Base-by-base conservation (phyloP, 2,888 invertebrate genomes). In the Aleiodes leptofemur region DNA sequence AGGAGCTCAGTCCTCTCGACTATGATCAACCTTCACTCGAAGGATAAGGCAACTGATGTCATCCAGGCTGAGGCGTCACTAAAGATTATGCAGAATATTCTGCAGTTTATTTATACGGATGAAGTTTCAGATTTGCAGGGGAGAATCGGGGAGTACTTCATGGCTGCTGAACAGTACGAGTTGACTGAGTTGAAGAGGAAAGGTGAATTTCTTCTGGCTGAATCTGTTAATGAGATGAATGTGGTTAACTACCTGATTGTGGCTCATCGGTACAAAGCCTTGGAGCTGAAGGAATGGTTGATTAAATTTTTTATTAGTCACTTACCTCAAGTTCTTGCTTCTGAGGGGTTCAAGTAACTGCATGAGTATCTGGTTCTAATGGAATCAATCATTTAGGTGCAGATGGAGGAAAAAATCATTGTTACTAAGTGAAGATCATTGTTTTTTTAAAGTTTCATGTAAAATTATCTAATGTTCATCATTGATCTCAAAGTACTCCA, bases 21-120 rank as follows among this genome's bases (percentile, higher is more conserved):
- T n/a, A 71, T 72, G 71, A 3, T 75, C 13, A 16, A 66, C 2
- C 14, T 31, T 16, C 16, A 13, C 3, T 8, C 23, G 48, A 34
- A 59, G n/a, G 38, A 14, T 7, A 48, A 66, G 2, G 29, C n/a
- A n/a, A 5, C 9, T 13, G 13, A 51, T 43, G 29, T 11, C 5
- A 9, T 73, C 11, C 23, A 66, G 7, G 13, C 72, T n/a, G 31
- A 59, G 11, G 34, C 59, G 51, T 9, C 7, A 13, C 48, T 38
- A 4, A 38, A 75, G n/a, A 48, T 72, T 16, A 16, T 68, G 3
- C 38, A 38, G 23, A 29, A 53, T 6, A 23, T 74, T 1, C 34
- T 74, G 31, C 51, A 16, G 9, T 72, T 66, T 38, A 66, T 75
- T 23, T 75, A 75, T 23, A 51, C 48, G 8, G 71, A 68, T 31